phyloP scores from a whole-genome alignment of 2,113 vertebrate genomes.

The Macquaria australasica region DNA sequence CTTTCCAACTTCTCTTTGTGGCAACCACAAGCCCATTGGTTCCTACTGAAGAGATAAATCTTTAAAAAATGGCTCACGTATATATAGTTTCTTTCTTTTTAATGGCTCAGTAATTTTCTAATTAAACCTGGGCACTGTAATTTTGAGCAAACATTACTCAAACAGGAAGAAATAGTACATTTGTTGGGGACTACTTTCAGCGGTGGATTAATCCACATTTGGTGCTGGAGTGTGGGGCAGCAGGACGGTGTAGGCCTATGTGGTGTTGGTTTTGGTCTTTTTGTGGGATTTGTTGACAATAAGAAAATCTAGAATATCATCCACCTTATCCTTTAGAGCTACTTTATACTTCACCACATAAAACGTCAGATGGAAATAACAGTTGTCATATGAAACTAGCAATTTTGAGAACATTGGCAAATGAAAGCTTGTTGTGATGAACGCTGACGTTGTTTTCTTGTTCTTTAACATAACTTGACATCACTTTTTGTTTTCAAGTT shows the following conservation, averaged over 20 bases:
- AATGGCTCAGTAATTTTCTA: not conserved
- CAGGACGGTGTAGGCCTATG: no score
- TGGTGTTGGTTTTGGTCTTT: not conserved
- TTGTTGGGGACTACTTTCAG: constrained; percentile 3
- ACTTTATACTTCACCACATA: not conserved
- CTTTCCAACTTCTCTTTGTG: no score
- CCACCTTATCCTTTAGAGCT: not conserved
- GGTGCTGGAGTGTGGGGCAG: not conserved
- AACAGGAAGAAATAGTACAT: not conserved
- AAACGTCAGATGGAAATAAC: not conserved
- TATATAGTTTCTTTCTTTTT: not conserved
- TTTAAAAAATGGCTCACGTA: not conserved
- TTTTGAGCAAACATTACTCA: not conserved
- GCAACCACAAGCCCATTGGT: not conserved
- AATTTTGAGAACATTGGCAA: not conserved
- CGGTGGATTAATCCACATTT: not conserved
- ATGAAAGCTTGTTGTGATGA: not conserved
- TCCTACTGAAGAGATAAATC: not conserved
- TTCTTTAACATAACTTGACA: not conserved
- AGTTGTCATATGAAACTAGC: not conserved
- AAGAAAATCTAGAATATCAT: not conserved
- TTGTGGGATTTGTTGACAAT: not conserved
- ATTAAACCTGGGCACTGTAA: not conserved
- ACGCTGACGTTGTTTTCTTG: no score
- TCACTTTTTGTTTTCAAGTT: not conserved